A percentile compares a stretch with the other conserved stretches of the same genome.
These are phyloP conservation scores for Chrysina gloriosa DNA, from an alignment of 2,888 invertebrate species.

Conservation along the genomic window DNA sequence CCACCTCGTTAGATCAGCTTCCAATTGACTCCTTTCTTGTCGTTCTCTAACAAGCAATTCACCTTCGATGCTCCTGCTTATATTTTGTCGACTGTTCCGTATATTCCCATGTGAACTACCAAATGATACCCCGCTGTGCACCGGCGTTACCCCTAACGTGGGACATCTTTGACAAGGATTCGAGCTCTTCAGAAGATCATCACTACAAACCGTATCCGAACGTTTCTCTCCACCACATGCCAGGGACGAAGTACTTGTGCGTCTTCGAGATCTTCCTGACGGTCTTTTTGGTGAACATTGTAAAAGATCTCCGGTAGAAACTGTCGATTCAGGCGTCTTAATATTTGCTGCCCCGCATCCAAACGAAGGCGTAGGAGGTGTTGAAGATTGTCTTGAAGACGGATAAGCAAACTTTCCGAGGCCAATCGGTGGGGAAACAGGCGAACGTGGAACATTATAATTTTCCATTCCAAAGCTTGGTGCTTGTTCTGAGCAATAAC, in stretches of 20 bases:
- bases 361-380: neutral
- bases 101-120: neutral
- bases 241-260: neutral
- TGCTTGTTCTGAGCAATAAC: neutral
- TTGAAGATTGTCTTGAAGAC: neutral
- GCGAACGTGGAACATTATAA: neutral
- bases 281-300: neutral
- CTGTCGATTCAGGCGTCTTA: neutral
- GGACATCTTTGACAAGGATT: slow-evolving; percentile 3
- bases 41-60: slow-evolving; percentile 40
- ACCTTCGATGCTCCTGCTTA: slow-evolving; percentile 23
- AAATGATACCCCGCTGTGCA: slow-evolving; percentile 31
- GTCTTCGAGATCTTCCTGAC: neutral
- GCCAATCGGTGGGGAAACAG: neutral
- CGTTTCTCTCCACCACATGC: neutral
- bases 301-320: slow-evolving; percentile 9
- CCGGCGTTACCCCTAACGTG: slow-evolving; percentile 17
- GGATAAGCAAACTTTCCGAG: neutral
- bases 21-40: slow-evolving; percentile 37
- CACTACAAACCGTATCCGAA: neutral
- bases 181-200: neutral
- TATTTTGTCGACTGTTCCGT: neutral
- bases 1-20: slow-evolving; percentile 40
- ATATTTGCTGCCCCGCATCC: neutral
- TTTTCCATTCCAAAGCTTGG: slow-evolving; percentile 3